Conservation (phyloP, 2,113 vertebrate species). For the Muntiacus reevesi region DNA sequence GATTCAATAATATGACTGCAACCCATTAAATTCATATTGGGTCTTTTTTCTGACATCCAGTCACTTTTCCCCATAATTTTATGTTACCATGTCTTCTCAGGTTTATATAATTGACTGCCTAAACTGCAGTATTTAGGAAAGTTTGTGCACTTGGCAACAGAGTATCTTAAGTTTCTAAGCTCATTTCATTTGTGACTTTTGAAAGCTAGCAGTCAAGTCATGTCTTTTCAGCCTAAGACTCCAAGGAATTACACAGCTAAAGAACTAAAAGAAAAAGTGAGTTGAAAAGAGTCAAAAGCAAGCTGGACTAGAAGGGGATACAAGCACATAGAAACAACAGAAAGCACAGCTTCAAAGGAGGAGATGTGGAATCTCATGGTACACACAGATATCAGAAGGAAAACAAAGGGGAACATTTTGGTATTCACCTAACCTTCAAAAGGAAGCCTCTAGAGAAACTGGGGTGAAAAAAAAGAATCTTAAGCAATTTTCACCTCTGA, state of each 20-base stretch:
- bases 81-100: not conserved
- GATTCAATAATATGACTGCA: conserved; percentile 52
- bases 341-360: conserved; percentile 59
- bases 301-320: conserved; percentile 45
- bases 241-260: conserved; percentile 74
- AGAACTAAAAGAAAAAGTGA: conserved; percentile 49
- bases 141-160: conserved; percentile 34
- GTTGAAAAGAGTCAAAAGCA: conserved; percentile 59
- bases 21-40: conserved; percentile 52
- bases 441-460: conserved; percentile 52
- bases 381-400: conserved; percentile 64
- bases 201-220: conserved; percentile 71
- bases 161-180: conserved; percentile 33
- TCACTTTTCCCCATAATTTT: conserved; percentile 44
- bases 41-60: conserved; percentile 53
- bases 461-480: not conserved
- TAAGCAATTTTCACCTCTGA: conserved; percentile 49
- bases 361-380: conserved; percentile 23
- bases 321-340: conserved; percentile 50
- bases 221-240: conserved; percentile 63
- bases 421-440: conserved; percentile 75
- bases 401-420: conserved; percentile 77
- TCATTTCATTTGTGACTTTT: conserved; percentile 73
- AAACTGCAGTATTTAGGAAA: conserved; percentile 60
- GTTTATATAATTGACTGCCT: not conserved